Conservation (phyloP, 2,888 invertebrate species). For the Acronicta leporina region DNA sequence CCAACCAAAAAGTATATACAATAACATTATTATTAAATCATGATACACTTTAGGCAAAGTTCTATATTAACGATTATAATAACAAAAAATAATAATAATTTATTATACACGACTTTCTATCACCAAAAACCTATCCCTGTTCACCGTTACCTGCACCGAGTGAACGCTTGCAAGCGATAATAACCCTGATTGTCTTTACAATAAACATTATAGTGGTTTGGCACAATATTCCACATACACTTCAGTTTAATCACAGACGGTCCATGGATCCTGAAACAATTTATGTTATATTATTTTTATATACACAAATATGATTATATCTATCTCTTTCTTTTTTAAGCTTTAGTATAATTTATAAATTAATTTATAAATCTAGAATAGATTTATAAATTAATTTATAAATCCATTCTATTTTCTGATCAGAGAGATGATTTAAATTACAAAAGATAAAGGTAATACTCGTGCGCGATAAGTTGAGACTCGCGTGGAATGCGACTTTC, state of each 20-base stretch:
- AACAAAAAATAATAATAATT: conserved; percentile 52
- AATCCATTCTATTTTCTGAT: too few species aligned
- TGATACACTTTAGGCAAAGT: conserved; percentile 43
- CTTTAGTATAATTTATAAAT: too few species aligned
- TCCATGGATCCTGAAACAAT: conserved; percentile 45
- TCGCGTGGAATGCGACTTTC: too few species aligned
- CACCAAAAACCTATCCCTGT: conserved; percentile 65
- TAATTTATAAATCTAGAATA: too few species aligned
- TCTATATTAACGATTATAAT: conserved; percentile 43
- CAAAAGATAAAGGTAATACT: too few species aligned
- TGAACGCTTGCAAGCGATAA: conserved; percentile 60
- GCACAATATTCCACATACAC: conserved; percentile 58
- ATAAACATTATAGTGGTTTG: conserved; percentile 66
- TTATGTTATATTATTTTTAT: conserved; percentile 4
- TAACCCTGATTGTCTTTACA: conserved; percentile 62
- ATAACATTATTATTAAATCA: too few species aligned
- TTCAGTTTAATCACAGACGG: conserved; percentile 56
- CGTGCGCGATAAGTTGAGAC: too few species aligned
- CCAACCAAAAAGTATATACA: too few species aligned
- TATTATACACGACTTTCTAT: conserved; percentile 48
- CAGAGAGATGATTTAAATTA: too few species aligned
- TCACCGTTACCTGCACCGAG: conserved; percentile 59
- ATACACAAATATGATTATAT: too few species aligned
- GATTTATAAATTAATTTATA: too few species aligned
- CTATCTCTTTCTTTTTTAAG: too few species aligned